phyloP scores from a whole-genome alignment of 2,113 vertebrate genomes.

The Chinchilla lanigera region DNA sequence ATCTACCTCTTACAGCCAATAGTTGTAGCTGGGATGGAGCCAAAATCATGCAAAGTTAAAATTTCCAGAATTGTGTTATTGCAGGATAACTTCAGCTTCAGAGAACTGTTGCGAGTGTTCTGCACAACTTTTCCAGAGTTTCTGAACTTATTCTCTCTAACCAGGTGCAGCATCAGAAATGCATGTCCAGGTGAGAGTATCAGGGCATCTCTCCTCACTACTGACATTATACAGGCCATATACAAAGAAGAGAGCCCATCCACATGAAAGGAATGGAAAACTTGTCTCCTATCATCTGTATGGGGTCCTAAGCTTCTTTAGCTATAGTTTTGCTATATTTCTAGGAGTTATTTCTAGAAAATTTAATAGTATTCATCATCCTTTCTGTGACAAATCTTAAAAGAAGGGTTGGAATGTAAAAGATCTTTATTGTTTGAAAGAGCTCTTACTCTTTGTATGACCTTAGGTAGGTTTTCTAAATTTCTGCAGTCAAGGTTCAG shows the following conservation, averaged over 20 bases:
- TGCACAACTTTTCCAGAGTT: background rate
- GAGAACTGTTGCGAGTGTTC: background rate
- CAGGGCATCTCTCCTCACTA: accelerated
- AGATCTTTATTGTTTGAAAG: background rate
- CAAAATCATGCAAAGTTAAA: background rate
- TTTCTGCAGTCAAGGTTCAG: background rate
- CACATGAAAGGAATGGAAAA: background rate
- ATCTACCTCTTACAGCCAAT: background rate
- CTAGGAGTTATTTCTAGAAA: background rate
- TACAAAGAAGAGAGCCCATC: background rate
- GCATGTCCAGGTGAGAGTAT: accelerated
- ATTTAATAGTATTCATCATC: background rate
- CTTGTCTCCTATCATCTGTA: background rate
- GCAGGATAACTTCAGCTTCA: background rate
- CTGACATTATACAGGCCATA: accelerated
- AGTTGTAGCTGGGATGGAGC: background rate
- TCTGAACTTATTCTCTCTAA: background rate
- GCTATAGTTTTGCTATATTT: background rate
- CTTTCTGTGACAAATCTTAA: background rate
- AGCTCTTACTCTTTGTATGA: background rate
- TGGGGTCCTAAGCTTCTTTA: background rate
- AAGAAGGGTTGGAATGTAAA: background rate
- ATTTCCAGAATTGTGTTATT: background rate
- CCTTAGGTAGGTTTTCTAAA: background rate
- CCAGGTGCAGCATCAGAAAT: background rate